Conservation (phyloP, 2,888 invertebrate species). For the Lasioglossum marginatum region DNA sequence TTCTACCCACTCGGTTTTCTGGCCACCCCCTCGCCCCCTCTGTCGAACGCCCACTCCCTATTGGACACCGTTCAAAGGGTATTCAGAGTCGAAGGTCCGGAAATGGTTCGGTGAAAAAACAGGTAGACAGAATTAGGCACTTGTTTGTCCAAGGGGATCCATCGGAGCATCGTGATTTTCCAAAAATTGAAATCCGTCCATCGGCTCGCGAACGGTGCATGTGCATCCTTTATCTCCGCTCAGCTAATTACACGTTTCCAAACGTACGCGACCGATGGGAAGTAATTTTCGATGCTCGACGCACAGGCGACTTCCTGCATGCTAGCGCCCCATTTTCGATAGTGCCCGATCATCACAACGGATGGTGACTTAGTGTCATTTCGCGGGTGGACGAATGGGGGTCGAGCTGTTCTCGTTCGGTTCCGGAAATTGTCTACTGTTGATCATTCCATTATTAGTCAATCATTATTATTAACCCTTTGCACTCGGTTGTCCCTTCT, state of each 20-base stretch:
- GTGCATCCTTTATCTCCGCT: constrained; percentile 15
- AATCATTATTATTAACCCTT: background rate
- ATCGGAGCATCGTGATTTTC: constrained; percentile 51
- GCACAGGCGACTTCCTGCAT: background rate
- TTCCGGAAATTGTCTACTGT: background rate
- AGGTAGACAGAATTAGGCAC: constrained; percentile 65
- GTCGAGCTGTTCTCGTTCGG: background rate
- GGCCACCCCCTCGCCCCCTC: background rate
- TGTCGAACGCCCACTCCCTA: constrained; percentile 44
- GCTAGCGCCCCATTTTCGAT: background rate
- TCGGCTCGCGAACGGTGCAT: background rate
- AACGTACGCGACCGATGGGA: background rate
- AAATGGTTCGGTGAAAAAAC: constrained; percentile 64
- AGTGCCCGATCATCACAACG: background rate
- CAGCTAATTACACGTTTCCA: constrained; percentile 27
- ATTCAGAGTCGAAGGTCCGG: constrained; percentile 72
- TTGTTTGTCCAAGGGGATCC: constrained; percentile 60
- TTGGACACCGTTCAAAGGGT: constrained; percentile 72
- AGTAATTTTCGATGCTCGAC: background rate
- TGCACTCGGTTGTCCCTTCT: no score
- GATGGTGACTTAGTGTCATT: background rate
- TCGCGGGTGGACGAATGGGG: background rate
- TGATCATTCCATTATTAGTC: background rate
- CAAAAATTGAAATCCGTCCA: constrained; percentile 42
- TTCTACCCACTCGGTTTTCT: background rate